A percentile compares a stretch with the other conserved stretches of the same genome.
Evolutionary conservation across 2,797 vertebrate genomes (phyloP).

Genomic region (Sebastes hubbsi): DNA sequence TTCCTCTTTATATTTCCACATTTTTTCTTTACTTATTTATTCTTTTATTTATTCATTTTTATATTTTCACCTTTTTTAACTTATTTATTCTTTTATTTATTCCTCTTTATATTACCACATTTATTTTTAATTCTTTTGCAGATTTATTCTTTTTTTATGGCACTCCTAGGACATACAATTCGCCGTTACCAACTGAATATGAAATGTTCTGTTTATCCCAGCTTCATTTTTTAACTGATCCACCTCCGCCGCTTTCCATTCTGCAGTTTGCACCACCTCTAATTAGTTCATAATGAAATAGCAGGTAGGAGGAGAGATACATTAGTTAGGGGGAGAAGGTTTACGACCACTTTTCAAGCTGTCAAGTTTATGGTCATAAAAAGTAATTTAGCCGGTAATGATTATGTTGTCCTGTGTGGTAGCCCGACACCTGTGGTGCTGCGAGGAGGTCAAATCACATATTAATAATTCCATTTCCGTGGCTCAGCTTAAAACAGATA

Average conservation of each 20-base stretch:
- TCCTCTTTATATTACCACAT: no score
- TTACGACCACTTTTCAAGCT: background rate
- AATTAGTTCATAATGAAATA: slow-evolving; percentile 30
- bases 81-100: no score
- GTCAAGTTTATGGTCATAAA: background rate
- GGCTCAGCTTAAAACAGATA: slow-evolving; percentile 1
- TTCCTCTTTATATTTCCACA: no score
- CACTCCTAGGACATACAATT: background rate
- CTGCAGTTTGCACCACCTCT: background rate
- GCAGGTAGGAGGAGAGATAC: background rate
- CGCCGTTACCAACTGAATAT: background rate
- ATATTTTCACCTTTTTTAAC: no score
- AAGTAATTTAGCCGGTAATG: background rate
- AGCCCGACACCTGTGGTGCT: background rate
- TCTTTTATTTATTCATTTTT: no score
- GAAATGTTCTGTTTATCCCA: slow-evolving; percentile 6
- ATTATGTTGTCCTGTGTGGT: background rate
- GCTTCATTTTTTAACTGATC: background rate
- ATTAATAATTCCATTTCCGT: background rate
- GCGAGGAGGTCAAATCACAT: slow-evolving; percentile 7
- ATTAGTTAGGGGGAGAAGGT: background rate
- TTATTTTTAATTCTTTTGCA: no score
- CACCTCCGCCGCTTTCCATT: background rate
- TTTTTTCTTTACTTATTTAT: no score
- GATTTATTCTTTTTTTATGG: no score